These are phyloP conservation scores for Arothron firmamentum DNA, from an alignment of 2,113 vertebrate genomes.

Conservation along the genomic window DNA sequence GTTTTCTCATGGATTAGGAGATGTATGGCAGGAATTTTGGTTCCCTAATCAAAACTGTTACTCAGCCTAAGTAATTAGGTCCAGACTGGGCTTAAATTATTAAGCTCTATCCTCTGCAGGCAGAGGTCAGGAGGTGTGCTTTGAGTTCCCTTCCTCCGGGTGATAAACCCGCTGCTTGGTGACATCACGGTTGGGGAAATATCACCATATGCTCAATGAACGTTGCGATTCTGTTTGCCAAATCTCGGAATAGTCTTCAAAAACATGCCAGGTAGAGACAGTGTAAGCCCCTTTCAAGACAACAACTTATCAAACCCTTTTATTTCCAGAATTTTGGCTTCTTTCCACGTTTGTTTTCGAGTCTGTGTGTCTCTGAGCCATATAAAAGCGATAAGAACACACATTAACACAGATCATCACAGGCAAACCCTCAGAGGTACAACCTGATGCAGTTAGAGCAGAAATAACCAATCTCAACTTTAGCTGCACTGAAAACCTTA, in stretches of 20 bases:
- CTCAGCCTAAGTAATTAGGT: no score
- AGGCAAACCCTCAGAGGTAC: conserved; percentile 69
- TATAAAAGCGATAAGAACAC: conserved; percentile 62
- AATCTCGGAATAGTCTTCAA: neutral
- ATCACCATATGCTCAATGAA: no score
- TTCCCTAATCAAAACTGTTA: no score
- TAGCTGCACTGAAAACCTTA: conserved; percentile 75
- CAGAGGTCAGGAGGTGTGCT: no score
- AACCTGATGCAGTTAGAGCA: conserved; percentile 72
- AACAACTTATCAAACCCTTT: conserved; percentile 31
- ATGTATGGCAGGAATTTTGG: no score
- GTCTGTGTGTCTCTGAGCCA: conserved; percentile 57
- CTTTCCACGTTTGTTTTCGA: conserved; percentile 41
- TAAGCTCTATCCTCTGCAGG: no score
- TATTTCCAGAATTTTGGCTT: conserved; percentile 45
- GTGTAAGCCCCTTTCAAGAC: conserved; percentile 18
- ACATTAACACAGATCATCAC: conserved; percentile 71
- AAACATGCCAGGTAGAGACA: neutral
- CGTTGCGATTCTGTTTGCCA: no score
- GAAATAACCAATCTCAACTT: conserved; percentile 78
- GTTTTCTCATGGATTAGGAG: no score
- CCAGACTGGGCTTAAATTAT: no score
- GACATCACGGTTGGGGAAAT: no score
- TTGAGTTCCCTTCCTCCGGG: no score
- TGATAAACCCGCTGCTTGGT: no score